These are phyloP conservation scores for Apotomis betuletana DNA, from an alignment of 2,888 invertebrate species.

Conservation along the genomic window DNA sequence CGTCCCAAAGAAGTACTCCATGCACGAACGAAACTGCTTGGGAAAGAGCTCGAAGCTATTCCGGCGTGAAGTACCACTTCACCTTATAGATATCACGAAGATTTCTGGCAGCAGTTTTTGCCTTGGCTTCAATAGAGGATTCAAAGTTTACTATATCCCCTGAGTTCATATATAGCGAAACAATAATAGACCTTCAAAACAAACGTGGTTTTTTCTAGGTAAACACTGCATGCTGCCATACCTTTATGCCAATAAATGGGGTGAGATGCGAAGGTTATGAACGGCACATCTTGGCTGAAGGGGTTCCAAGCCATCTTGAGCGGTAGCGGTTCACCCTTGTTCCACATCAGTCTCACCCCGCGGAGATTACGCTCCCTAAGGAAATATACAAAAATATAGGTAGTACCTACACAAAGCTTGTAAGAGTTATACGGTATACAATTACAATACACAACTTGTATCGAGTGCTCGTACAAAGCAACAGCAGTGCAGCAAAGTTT, in stretches of 20 bases:
- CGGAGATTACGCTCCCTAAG: constrained; percentile 86
- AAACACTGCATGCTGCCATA: constrained; percentile 52
- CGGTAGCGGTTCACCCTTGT: constrained; percentile 87
- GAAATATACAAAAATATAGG: constrained; percentile 7
- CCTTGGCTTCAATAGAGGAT: too few species aligned
- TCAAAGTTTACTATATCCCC: too few species aligned
- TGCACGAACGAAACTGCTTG: too few species aligned
- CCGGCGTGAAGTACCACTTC: too few species aligned
- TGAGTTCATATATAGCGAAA: too few species aligned
- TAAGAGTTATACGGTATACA: neutral
- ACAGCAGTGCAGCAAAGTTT: constrained; percentile 13
- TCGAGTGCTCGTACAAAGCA: neutral
- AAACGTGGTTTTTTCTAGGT: too few species aligned
- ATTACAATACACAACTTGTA: constrained; percentile 14
- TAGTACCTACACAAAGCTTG: neutral
- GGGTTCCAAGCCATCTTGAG: constrained; percentile 93
- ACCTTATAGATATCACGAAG: too few species aligned
- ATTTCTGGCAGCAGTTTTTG: too few species aligned
- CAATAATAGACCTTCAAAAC: too few species aligned
- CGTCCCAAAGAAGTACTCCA: too few species aligned
- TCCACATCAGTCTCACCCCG: constrained; percentile 91
- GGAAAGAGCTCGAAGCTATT: too few species aligned
- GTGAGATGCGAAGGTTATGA: constrained; percentile 91
- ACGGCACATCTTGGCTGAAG: constrained; percentile 90
- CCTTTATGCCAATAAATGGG: constrained; percentile 90